phyloP scores from a whole-genome alignment of 2,888 invertebrate species.

The Lasioglossum pauxillum region DNA sequence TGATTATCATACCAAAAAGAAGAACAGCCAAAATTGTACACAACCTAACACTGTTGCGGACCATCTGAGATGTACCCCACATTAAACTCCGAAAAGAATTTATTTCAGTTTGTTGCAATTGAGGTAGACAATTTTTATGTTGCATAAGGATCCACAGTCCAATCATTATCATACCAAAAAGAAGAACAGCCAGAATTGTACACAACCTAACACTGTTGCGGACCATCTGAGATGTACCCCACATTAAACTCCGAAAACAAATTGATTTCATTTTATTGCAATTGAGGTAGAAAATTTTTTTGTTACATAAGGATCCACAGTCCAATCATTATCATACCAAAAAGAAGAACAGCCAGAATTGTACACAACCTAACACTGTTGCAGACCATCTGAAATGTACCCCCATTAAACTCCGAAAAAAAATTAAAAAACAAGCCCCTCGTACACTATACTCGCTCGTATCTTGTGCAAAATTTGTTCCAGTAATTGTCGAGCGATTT shows the following conservation, averaged over 20 bases:
- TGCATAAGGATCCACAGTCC: no score
- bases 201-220: not conserved
- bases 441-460: not conserved
- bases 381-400: not conserved
- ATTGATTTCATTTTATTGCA: no score
- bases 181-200: not conserved
- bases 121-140: no score
- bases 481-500: not conserved
- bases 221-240: not conserved
- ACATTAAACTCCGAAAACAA: not conserved
- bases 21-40: not conserved
- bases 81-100: not conserved
- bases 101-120: no score
- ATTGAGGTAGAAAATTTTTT: no score
- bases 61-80: not conserved
- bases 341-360: no score
- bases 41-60: not conserved
- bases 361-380: not conserved
- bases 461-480: not conserved
- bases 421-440: not conserved
- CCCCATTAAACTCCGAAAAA: not conserved
- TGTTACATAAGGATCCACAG: no score
- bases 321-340: no score
- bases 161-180: no score
- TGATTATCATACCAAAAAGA: no score